Evolutionary conservation across 2,888 invertebrate genomes (phyloP).

Genomic region (Idaea dimidiata): DNA sequence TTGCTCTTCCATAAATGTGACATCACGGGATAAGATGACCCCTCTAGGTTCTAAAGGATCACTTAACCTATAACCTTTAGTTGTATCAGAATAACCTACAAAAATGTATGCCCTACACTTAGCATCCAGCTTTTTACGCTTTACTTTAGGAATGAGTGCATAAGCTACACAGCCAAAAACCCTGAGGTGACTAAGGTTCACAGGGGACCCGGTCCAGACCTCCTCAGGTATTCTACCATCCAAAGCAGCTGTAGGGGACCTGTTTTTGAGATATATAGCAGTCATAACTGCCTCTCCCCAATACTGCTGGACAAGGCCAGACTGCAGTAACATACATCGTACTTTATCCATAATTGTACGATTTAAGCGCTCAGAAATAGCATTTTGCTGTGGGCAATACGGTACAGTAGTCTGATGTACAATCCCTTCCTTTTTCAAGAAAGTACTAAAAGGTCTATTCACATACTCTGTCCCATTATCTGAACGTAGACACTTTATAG

Average conservation of each 20-base stretch:
- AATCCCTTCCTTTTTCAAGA: slow-evolving; percentile 8
- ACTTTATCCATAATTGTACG: slow-evolving; percentile 11
- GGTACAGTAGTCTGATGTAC: slow-evolving; percentile 10
- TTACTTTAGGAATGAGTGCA: slow-evolving; percentile 11
- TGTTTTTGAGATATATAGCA: slow-evolving; percentile 14
- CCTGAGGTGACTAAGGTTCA: slow-evolving; percentile 10
- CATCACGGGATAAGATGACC: slow-evolving; percentile 22
- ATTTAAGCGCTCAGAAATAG: slow-evolving; percentile 10
- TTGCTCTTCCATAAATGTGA: slow-evolving; percentile 17
- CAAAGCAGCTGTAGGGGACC: slow-evolving; percentile 11
- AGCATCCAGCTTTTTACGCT: slow-evolving; percentile 13
- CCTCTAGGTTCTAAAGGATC: slow-evolving; percentile 13
- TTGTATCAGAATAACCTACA: slow-evolving; percentile 25
- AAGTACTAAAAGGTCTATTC: slow-evolving; percentile 5
- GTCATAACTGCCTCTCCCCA: slow-evolving; percentile 15
- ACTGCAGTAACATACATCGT: slow-evolving; percentile 7
- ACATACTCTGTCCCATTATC: slow-evolving; percentile 19
- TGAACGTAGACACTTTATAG: slow-evolving; percentile 8
- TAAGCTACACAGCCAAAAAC: slow-evolving; percentile 20
- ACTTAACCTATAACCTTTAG: slow-evolving; percentile 31
- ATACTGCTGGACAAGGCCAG: slow-evolving; percentile 3
- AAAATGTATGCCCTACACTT: slow-evolving; percentile 14
- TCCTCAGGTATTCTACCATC: slow-evolving; percentile 11
- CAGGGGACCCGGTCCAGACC: slow-evolving; percentile 13
- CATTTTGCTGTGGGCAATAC: slow-evolving; percentile 13